These are phyloP conservation scores for Rhynchotus rufescens DNA, from an alignment of 2,797 vertebrate species.

Conservation along the genomic window DNA sequence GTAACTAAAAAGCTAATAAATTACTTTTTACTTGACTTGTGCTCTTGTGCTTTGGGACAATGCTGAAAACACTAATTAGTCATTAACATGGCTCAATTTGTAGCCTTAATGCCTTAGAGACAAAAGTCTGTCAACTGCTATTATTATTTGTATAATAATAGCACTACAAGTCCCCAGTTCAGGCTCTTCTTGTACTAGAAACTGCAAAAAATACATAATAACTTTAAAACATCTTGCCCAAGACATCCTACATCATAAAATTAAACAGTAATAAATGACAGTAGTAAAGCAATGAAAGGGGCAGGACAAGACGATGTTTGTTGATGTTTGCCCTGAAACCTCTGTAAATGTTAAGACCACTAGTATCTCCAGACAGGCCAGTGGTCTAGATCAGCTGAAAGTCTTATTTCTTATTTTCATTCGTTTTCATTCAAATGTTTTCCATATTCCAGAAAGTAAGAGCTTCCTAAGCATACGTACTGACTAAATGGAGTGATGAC, in stretches of 20 bases:
- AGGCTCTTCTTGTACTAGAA: not conserved
- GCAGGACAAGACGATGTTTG: not conserved
- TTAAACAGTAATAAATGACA: not conserved
- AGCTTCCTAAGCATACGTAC: not conserved
- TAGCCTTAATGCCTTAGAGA: conserved; percentile 36
- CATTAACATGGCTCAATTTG: conserved; percentile 3
- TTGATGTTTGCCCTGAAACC: not conserved
- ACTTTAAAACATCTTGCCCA: not conserved
- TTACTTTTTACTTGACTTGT: conserved; percentile 8
- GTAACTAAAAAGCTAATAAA: not conserved
- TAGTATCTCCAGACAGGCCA: not conserved
- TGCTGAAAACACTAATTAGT: conserved; percentile 53
- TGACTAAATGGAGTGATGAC: not conserved
- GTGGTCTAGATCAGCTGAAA: not conserved
- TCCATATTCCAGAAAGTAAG: not conserved
- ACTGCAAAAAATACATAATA: not conserved
- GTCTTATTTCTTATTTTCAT: not conserved
- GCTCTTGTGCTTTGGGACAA: not conserved
- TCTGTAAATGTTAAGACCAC: not conserved
- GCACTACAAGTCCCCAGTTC: not conserved
- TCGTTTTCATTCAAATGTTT: not conserved
- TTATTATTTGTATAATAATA: conserved; percentile 19
- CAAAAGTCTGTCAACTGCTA: conserved; percentile 24
- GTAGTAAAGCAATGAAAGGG: not conserved
- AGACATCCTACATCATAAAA: not conserved